Base-by-base conservation (phyloP, 2,888 invertebrate genomes). In the Hemistola chrysoprasaria region DNA sequence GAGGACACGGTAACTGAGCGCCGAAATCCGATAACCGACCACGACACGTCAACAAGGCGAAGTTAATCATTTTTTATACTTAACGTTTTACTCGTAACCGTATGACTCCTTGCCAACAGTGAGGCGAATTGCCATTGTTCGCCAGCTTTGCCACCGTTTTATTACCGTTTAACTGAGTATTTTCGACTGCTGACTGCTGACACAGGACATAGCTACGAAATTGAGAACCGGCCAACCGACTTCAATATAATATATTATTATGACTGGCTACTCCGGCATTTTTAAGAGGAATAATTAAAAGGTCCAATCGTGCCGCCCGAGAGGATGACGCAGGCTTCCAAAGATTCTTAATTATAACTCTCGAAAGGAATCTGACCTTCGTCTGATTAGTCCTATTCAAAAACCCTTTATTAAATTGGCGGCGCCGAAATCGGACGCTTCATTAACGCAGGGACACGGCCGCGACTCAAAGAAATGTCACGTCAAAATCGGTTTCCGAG, bases 371-470 rank as follows among this genome's bases (percentile, higher is more conserved):
- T 64, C 54, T 54, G 62, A 63, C 63, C 64, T 70, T 56, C 61
- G 52, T 63, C 68, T 77, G 71, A 76, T 78, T 74, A 71, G 62
- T 58, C 53, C 55, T 55, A 55, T 55, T 52, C 55, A 55, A 52
- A 65, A 70, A 72, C 69, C 65, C 65, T 71, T 68, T 62, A 58
- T 51, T 62, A 69, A 52, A 68, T 65, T 71, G 71, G 65, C 74
- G 78, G 80, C 80, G 78, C 78, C 77, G 82, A 77, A 81, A 82
- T 82, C 64, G 77, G 85, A 86, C 72, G 85, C 84, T 84, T 84
- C 79, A 84, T 88, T 87, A 86, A 83, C 83, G 70, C 76, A 68
- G 72, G 73, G 71, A 70, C 78, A 75, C 75, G 71, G 74, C 70
- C 41, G 68, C 72, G 74, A 71, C 72, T 73, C 71, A 72, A 78